Evolutionary conservation across 2,113 vertebrate genomes (phyloP), one percentile per base, ranked within the genome.

Genomic region (Calidris pugnax): DNA sequence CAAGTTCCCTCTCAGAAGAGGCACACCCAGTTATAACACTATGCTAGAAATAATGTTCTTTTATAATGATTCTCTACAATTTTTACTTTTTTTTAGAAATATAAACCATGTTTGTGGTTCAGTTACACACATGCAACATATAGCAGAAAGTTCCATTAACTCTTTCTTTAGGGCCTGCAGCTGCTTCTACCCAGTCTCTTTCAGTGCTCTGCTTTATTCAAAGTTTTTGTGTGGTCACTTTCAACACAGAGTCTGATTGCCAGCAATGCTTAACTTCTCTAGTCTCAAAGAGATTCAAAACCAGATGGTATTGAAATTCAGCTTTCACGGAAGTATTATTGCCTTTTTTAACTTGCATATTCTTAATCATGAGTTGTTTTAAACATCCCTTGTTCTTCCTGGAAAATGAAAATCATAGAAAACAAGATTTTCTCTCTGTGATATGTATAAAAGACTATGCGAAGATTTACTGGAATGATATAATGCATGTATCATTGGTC

Each of bases 1-100:
- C 26, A 86, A 43, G 14, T 14, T 83, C 28, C 15, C 2, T 43
- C 22, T 55, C 39, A 59, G 9, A 45, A 50, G 27, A 48, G 3
- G 5, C 4, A 37, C 19, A 35, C 1, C 2, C 23, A 15, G 5
- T 32, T 74, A 43, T 4, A 37, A 33, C 14, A 33, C 2, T 8
- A 4, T 56, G 30, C 8, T 53, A 47, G 48, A 83, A 68, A 60
- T 22, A 20, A 0, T 33, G 1, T 10, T 33, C 5, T 59, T 81
- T 74, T 66, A 9, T 51, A 37, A 67, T 37, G 9, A 86, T 16
- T 30, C 3, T 45, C 27, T 28, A 37, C 8, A 66, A 48, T 28
- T 81, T 68, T 73, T 33, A 23, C 26, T 27, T 87, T 37, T 45
- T 24, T 85, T 45, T 48, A 71, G 30, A 87, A 85, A 55, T 63